Evolutionary conservation across 2,797 vertebrate genomes (phyloP).

Genomic region (Hydrophis major): DNA sequence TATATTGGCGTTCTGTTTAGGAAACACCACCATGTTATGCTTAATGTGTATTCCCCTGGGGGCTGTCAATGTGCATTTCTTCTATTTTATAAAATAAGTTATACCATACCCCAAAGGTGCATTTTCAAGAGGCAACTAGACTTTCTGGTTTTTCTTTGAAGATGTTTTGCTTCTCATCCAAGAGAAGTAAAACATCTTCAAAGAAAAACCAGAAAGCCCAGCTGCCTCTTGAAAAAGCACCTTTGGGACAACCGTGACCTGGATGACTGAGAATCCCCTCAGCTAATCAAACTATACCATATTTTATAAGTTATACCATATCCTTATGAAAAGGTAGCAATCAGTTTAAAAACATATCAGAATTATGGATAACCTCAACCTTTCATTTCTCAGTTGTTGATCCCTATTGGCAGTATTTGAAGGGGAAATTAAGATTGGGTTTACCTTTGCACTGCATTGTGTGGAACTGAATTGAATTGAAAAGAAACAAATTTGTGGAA

Average conservation of each 20-base stretch:
- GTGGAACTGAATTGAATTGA: not conserved
- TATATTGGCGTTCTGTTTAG: not conserved
- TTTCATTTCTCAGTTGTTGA: not conserved
- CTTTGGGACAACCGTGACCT: too few species aligned
- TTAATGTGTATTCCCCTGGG: not conserved
- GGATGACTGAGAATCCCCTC: too few species aligned
- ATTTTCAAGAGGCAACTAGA: not conserved
- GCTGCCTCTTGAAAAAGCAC: not conserved
- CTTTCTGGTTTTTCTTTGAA: too few species aligned
- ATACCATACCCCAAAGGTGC: not conserved
- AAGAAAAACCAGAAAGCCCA: not conserved
- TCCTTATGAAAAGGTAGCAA: not conserved
- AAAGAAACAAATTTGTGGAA: not conserved
- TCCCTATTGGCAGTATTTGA: not conserved
- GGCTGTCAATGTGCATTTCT: not conserved
- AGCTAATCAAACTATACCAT: not conserved
- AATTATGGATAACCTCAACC: not conserved
- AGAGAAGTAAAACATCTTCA: too few species aligned
- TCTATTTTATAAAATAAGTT: not conserved
- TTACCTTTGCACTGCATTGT: not conserved
- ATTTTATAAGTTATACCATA: not conserved
- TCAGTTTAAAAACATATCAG: not conserved
- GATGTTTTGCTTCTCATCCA: not conserved
- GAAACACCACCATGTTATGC: not conserved
- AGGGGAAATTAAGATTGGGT: not conserved